phyloP scores from a whole-genome alignment of 2,888 invertebrate genomes.

The Xanthia icteritia region DNA sequence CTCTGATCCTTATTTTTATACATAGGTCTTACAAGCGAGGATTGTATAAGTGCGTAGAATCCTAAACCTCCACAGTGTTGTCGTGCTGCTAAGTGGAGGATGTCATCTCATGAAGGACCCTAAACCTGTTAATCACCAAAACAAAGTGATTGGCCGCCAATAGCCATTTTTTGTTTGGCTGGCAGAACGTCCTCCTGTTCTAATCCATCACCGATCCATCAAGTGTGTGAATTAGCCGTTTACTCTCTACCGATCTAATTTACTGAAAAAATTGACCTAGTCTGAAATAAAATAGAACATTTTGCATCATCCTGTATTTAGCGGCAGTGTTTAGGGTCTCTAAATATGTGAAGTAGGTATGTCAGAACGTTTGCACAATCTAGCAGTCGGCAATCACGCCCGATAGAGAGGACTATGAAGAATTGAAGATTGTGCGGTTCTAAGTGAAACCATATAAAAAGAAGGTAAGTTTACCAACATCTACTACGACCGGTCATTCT shows the following conservation, averaged over 20 bases:
- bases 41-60: neutral
- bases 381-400: slow-evolving; percentile 65
- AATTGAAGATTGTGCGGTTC: slow-evolving; percentile 21
- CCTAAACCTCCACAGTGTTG: neutral
- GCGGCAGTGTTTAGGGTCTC: slow-evolving; percentile 79
- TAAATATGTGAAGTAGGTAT: slow-evolving; percentile 68
- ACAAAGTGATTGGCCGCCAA: too few species aligned
- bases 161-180: neutral
- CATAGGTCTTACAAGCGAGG: neutral
- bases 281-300: neutral
- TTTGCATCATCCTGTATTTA: slow-evolving; percentile 73
- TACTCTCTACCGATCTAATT: neutral
- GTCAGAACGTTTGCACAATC: slow-evolving; percentile 67
- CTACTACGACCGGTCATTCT: neutral
- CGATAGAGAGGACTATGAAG: slow-evolving; percentile 34
- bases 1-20: neutral
- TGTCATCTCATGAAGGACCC: too few species aligned
- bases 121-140: too few species aligned
- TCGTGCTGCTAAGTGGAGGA: neutral
- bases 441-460: neutral
- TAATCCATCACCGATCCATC: neutral
- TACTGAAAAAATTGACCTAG: neutral
- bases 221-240: neutral
- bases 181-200: neutral
- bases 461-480: slow-evolving; percentile 32